Conservation (phyloP, 1,140 invertebrate species). For the Drosophila virilis region DNA sequence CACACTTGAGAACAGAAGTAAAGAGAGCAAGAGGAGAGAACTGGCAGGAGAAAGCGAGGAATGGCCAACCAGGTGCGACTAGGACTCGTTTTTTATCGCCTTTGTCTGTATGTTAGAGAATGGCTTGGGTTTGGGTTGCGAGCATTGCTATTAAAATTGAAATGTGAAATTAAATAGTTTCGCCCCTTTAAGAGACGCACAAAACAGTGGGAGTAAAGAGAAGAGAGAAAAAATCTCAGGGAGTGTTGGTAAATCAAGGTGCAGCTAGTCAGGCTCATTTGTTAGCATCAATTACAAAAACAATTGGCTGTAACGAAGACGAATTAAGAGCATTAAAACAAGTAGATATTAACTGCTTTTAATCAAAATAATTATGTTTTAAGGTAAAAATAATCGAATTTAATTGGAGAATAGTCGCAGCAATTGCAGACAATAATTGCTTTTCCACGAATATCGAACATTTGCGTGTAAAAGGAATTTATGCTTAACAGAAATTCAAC, state of each 20-base stretch:
- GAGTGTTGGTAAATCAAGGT: constrained; percentile 6
- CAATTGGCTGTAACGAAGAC: constrained; percentile 16
- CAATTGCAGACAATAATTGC: too few relatives aligned
- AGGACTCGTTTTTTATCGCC: constrained; percentile 67
- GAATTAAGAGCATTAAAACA: not conserved
- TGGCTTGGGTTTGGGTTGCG: constrained; percentile 50
- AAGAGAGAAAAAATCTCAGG: not conserved
- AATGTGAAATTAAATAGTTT: constrained; percentile 49
- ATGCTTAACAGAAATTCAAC: too few relatives aligned
- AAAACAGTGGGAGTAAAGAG: not conserved
- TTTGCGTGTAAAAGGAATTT: too few relatives aligned
- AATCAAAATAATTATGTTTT: too few relatives aligned
- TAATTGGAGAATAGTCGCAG: too few relatives aligned
- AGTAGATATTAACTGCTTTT: too few relatives aligned
- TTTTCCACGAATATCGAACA: not conserved
- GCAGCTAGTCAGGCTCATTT: constrained; percentile 3
- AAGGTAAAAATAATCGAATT: too few relatives aligned
- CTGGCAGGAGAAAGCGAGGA: not conserved
- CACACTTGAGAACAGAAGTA: not conserved
- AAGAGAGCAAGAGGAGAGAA: not conserved
- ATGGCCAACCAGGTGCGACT: constrained; percentile 44
- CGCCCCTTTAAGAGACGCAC: constrained; percentile 8
- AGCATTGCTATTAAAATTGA: constrained; percentile 65
- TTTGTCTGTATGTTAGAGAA: constrained; percentile 30
- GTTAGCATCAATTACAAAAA: not conserved